Base-by-base conservation (phyloP, 2,113 vertebrate genomes). In the Phyllostomus hastatus region DNA sequence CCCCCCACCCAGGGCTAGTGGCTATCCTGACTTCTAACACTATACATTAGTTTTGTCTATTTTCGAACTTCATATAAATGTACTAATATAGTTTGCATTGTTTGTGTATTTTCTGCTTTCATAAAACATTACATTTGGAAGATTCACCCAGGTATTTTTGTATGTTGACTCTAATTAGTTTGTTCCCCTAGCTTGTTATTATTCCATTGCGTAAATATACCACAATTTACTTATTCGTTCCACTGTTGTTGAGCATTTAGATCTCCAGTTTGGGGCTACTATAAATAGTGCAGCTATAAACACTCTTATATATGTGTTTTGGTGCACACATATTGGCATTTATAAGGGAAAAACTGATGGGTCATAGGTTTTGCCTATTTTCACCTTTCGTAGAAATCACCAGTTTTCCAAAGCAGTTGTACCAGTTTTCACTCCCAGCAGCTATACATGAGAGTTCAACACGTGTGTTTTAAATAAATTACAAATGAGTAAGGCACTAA, bases 391-490 rank as follows among this genome's bases (percentile, higher is more conserved):
- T 10, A 69, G 57, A 57, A 79, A 46, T 86, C 10, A 50, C 38
- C 52, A 57, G 10, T 66, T 96, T 97, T 90, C 67, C 48, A 48
- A 90, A 79, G 38, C 26, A 14, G 12, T 46, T 50, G 31, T 57
- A 90, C 20, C 52, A 52, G 46, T 86, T 97, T 96, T 92, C 5
- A 78, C 48, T 90, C 46, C 41, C 69, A 70, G 52, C 8, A 88
- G 48, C 20, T 67, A 33, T 22, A 14, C 15, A 10, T 8, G 22
- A 54, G 41, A 72, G 61, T 91, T 82, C 50, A 85, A 88, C 52
- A 90, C 80, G 73, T 41, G 5, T 41, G 20, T 91, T 95, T 90
- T 86, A 38, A 93, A 72, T 86, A 76, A 28, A 54, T 90, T 92
- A 88, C 81, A 35, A 61, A 38, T 52, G 50, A 46, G 7, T 59